Conservation (phyloP, 2,113 vertebrate species). For the Platycercus adscitus region DNA sequence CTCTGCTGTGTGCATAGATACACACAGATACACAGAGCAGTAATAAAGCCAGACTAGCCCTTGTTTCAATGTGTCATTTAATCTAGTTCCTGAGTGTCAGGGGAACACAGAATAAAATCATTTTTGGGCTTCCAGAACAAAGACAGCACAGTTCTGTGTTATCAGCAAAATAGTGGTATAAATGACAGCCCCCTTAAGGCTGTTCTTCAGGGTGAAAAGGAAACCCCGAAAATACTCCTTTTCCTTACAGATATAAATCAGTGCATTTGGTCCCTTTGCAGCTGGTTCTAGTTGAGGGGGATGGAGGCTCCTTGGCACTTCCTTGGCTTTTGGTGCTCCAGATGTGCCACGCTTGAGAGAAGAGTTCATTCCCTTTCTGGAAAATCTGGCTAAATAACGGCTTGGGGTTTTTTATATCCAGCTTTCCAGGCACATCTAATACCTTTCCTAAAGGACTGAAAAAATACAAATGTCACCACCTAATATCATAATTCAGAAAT, state of each 20-base stretch:
- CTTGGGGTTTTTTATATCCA: neutral
- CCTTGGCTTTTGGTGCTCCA: neutral
- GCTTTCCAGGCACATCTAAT: neutral
- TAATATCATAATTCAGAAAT: neutral
- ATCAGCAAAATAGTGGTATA: neutral
- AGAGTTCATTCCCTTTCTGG: neutral
- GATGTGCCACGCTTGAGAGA: neutral
- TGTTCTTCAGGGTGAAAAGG: neutral
- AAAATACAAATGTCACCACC: neutral
- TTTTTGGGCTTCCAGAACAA: neutral
- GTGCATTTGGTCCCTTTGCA: neutral
- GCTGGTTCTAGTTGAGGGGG: neutral
- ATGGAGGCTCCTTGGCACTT: neutral
- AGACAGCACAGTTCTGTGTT: neutral
- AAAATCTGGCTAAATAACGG: neutral
- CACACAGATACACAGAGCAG: neutral
- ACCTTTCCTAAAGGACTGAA: neutral
- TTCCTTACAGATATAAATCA: neutral
- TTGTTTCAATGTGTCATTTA: neutral
- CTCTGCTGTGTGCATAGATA: neutral
- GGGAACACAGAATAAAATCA: neutral
- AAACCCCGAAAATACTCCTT: neutral
- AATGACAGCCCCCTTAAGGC: neutral
- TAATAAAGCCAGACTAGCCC: neutral
- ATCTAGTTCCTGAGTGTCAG: neutral